These are phyloP conservation scores for Pelodiscus sinensis DNA, from an alignment of 2,113 vertebrate genomes.

Conservation along the genomic window DNA sequence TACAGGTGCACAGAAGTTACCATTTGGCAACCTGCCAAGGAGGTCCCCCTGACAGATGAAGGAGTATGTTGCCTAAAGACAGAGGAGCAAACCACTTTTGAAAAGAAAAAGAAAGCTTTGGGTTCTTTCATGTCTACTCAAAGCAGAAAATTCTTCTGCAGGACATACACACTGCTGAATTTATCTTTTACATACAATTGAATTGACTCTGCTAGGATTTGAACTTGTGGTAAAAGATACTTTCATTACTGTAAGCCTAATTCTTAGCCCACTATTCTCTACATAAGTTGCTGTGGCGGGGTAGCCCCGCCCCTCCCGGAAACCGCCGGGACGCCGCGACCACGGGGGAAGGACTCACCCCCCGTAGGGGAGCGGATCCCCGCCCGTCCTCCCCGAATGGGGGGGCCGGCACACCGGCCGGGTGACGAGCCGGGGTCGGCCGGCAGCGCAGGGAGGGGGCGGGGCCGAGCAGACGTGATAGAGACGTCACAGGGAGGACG, in stretches of 20 bases:
- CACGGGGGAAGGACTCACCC: too few species aligned
- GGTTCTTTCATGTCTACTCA: neutral
- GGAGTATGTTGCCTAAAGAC: neutral
- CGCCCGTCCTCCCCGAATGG: too few species aligned
- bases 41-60: slow-evolving; percentile 20
- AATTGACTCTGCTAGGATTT: slow-evolving; percentile 10
- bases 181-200: neutral
- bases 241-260: neutral
- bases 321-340: too few species aligned
- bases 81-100: neutral
- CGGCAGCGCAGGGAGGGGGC: too few species aligned
- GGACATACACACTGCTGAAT: neutral
- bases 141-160: neutral
- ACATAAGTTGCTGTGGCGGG: neutral
- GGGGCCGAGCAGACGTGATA: too few species aligned
- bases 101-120: neutral
- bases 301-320: too few species aligned
- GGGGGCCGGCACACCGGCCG: too few species aligned
- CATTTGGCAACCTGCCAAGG: neutral
- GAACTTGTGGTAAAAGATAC: neutral
- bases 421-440: too few species aligned
- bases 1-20: slow-evolving; percentile 13
- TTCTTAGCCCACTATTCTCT: neutral
- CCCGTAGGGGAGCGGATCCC: too few species aligned
- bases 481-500: too few species aligned